Percentiles rank a stretch among this genome's conserved stretches.
phyloP scores from a whole-genome alignment of 2,888 invertebrate genomes.

The Thecocarcelia acutangulata region DNA sequence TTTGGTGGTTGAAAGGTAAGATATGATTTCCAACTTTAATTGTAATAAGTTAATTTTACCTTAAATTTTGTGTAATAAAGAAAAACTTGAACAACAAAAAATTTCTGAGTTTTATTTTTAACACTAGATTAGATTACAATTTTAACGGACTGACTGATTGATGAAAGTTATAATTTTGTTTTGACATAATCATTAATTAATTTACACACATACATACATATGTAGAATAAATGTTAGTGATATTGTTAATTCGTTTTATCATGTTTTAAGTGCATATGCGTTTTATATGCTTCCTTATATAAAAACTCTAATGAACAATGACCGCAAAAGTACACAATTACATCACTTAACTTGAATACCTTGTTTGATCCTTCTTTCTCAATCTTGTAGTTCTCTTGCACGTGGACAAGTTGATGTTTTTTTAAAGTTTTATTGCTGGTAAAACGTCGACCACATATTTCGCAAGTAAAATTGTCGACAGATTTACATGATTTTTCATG shows the following conservation, averaged over 20 bases:
- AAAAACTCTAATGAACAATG: conserved; percentile 41
- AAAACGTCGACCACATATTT: conserved; percentile 48
- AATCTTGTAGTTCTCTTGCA: conserved; percentile 30
- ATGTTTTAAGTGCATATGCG: conserved; percentile 51
- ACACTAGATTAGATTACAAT: too few species aligned
- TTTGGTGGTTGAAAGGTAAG: conserved; percentile 32
- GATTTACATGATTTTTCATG: background rate
- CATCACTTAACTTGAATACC: background rate
- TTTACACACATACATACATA: too few species aligned
- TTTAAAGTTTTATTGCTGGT: conserved; percentile 30
- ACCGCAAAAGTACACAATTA: conserved; percentile 26
- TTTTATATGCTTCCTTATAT: conserved; percentile 45
- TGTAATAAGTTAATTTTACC: background rate
- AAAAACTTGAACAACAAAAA: background rate
- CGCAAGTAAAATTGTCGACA: conserved; percentile 56
- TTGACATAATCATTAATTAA: too few species aligned
- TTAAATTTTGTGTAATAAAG: conserved; percentile 21
- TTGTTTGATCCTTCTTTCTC: background rate
- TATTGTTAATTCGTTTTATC: background rate
- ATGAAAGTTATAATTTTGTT: too few species aligned
- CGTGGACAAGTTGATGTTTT: conserved; percentile 51
- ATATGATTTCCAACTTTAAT: background rate
- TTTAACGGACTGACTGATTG: too few species aligned
- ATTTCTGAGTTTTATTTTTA: too few species aligned
- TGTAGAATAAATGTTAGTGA: background rate